phyloP scores from a whole-genome alignment of 2,113 vertebrate species.

The Alligator sinensis region DNA sequence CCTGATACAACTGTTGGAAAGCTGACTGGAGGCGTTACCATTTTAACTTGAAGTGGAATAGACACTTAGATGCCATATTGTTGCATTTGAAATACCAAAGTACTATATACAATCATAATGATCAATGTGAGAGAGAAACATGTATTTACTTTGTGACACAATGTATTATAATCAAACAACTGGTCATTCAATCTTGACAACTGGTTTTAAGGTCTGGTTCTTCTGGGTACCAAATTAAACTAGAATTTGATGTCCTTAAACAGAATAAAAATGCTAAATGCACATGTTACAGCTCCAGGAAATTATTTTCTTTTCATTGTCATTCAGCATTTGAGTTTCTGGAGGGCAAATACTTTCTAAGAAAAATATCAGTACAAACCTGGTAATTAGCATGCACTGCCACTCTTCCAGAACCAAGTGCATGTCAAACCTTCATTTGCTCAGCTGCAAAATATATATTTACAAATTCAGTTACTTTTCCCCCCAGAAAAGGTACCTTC shows the following conservation, averaged over 20 bases:
- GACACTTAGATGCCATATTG: background rate
- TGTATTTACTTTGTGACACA: background rate
- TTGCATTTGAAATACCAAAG: background rate
- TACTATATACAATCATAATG: background rate
- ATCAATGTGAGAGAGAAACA: background rate
- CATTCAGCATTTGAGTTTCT: background rate
- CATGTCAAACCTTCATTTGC: conserved; percentile 17
- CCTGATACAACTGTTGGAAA: background rate
- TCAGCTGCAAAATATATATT: conserved; percentile 14
- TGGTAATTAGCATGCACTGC: conserved; percentile 4
- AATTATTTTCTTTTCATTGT: background rate
- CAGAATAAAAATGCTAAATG: background rate
- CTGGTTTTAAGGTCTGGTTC: background rate
- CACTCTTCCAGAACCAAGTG: background rate
- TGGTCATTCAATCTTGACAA: rapidly evolving
- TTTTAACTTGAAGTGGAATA: background rate
- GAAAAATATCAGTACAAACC: background rate
- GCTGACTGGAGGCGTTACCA: too few species aligned
- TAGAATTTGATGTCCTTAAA: background rate
- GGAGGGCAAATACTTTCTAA: background rate
- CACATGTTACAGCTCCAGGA: background rate
- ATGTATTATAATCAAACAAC: background rate
- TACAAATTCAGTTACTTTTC: conserved; percentile 51
- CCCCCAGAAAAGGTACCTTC: conserved; percentile 33
- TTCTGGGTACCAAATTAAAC: background rate